Percentiles rank a stretch among this genome's conserved stretches.
These are phyloP conservation scores for Macquaria australasica DNA, from an alignment of 2,113 vertebrate genomes.

Conservation along the genomic window DNA sequence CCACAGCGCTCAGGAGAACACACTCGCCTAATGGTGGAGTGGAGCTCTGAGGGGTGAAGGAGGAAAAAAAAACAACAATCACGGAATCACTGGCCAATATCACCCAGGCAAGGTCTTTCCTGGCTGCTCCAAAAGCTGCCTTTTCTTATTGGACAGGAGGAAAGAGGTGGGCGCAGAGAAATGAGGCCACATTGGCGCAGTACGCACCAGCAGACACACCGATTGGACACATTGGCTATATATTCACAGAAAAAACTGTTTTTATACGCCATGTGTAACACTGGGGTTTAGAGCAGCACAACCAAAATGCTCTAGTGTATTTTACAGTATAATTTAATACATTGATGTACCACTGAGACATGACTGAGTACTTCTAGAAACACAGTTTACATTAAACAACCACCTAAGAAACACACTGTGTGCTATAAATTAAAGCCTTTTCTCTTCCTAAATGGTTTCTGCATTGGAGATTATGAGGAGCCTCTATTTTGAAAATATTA, in stretches of 20 bases:
- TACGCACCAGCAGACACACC: conserved; percentile 1
- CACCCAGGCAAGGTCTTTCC: conserved; percentile 36
- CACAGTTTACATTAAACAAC: no score
- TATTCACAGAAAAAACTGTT: background rate
- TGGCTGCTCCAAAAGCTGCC: conserved; percentile 24
- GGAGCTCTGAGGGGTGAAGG: background rate
- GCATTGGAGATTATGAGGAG: no score
- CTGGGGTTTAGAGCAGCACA: no score
- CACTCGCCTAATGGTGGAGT: background rate
- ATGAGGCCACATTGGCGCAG: conserved; percentile 55
- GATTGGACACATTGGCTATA: conserved; percentile 29
- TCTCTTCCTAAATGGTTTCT: no score
- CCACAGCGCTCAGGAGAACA: background rate
- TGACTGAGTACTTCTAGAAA: no score
- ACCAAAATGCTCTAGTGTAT: background rate
- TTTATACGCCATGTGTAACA: background rate
- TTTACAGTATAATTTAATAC: background rate
- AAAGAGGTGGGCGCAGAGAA: conserved; percentile 41
- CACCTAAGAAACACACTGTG: no score
- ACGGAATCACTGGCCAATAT: conserved; percentile 24
- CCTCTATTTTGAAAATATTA: no score
- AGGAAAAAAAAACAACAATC: background rate
- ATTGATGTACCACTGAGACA: background rate
- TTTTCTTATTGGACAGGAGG: conserved; percentile 57
- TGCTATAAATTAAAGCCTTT: no score